phyloP scores from a whole-genome alignment of 2,888 invertebrate species.

The Orthonevra nobilis region DNA sequence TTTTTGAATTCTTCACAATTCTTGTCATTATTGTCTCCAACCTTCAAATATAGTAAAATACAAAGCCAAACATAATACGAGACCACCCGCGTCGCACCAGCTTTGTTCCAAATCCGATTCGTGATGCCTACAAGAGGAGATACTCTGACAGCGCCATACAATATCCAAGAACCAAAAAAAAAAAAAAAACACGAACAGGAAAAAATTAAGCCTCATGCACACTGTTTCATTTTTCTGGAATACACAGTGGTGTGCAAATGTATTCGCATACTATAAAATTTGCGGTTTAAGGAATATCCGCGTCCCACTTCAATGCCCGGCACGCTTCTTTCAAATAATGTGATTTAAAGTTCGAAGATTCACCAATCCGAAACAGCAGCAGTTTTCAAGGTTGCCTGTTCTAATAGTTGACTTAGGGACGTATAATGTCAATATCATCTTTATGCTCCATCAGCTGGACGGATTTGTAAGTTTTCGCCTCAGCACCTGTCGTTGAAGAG shows the following conservation, averaged over 20 bases:
- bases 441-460: no score
- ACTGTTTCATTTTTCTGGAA: neutral
- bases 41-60: neutral
- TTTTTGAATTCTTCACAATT: conserved; percentile 3
- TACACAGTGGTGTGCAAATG: neutral
- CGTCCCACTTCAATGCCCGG: no score
- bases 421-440: no score
- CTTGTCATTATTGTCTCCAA: neutral
- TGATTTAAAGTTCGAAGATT: no score
- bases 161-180: conserved; percentile 9
- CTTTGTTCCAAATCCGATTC: conserved; percentile 20
- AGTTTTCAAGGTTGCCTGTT: no score
- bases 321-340: no score
- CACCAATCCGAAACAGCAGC: no score
- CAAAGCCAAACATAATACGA: neutral
- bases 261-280: no score
- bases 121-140: neutral
- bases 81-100: neutral
- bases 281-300: no score
- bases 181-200: conserved; percentile 2
- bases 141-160: conserved; percentile 34
- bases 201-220: neutral
- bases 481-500: no score
- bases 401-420: no score
- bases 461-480: no score